Evolutionary conservation across 2,797 vertebrate species (phyloP), one percentile per base, ranked within the genome.

Genomic region (Girardinus metallicus): DNA sequence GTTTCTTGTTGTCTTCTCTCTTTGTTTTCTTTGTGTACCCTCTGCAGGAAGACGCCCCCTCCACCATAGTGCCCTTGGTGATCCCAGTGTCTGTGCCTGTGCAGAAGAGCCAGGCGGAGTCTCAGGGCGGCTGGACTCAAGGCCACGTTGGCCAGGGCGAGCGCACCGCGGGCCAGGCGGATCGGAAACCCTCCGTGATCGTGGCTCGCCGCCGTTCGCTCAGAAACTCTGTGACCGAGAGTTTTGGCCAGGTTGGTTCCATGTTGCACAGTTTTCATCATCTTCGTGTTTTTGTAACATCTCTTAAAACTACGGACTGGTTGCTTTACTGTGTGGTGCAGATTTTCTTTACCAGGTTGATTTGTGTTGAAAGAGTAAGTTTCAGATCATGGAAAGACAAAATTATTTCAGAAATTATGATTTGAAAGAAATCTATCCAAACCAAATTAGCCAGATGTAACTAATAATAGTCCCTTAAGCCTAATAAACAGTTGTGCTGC

Each of bases 61-160:
- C 83, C 5, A 85, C 77, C 81, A 97, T 93, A 72, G 83, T 95
- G 85, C 94, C 97, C 79, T 90, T 95, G 86, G 96, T 99, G 41
- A 98, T 99, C 90, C 98, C 98, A 0, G 99, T 99, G 55, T 99
- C 98, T 0, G 99, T 99, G 83, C 98, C 98, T 0, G 95, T 93
- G 84, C 91, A 92, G 92, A 85, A 83, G 90, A 78, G 73, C 86
- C 84, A 96, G 85, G 75, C 89, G 72, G 93, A 88, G 76, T 5
- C 94, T 87, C 96, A 21, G 83, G 93, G 74, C 78, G 93, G 81
- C 93, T 98, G 88, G 95, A 93, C 84, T 94, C 93, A 94, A 91
- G 80, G 96, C 88, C 88, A 94, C 81, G 85, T 80, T 85, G 81
- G 93, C 87, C 89, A 83, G 83, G 43, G 71, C 55, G 66, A 95